A percentile compares a stretch with the other conserved stretches of the same genome.
Conservation (phyloP, 2,888 invertebrate species). For the Drosophila acutilabella region DNA sequence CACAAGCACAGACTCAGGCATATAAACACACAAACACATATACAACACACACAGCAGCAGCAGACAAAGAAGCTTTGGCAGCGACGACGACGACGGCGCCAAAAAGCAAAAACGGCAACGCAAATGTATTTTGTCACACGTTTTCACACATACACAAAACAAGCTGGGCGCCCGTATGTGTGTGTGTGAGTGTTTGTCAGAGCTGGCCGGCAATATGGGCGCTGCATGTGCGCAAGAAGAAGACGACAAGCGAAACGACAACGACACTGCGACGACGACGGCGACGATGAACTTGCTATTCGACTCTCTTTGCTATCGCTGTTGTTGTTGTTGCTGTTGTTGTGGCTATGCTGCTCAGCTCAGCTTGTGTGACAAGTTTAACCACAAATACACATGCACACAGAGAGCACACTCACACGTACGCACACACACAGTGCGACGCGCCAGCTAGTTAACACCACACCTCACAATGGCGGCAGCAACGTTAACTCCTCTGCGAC, state of each 20-base stretch:
- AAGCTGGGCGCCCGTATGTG: slow-evolving; percentile 12
- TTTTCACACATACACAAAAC: slow-evolving; percentile 48
- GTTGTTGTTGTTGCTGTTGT: slow-evolving; percentile 34
- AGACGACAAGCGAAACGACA: slow-evolving; percentile 69
- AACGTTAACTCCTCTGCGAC: slow-evolving; percentile 47
- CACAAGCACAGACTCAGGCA: slow-evolving; percentile 22
- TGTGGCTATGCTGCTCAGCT: slow-evolving; percentile 40
- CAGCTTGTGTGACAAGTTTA: slow-evolving; percentile 82
- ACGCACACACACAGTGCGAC: slow-evolving; percentile 47
- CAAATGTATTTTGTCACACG: slow-evolving; percentile 79
- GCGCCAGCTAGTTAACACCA: slow-evolving; percentile 76
- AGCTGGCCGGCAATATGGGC: slow-evolving; percentile 69
- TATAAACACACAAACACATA: slow-evolving; percentile 19
- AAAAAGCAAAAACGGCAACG: slow-evolving; percentile 78
- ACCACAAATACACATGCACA: slow-evolving; percentile 72
- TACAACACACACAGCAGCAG: slow-evolving; percentile 18
- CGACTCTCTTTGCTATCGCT: slow-evolving; percentile 33
- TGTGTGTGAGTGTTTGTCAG: slow-evolving; percentile 44
- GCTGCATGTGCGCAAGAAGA: slow-evolving; percentile 66
- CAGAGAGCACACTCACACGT: slow-evolving; percentile 34
- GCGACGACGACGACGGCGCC: slow-evolving; percentile 62
- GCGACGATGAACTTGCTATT: slow-evolving; percentile 59
- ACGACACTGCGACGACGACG: slow-evolving; percentile 28
- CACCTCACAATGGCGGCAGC: slow-evolving; percentile 78
- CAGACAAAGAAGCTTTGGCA: slow-evolving; percentile 66